A percentile compares a stretch with the other conserved stretches of the same genome.
Conservation (phyloP, 2,113 vertebrate genomes). For the Hypomesus transpacificus region DNA sequence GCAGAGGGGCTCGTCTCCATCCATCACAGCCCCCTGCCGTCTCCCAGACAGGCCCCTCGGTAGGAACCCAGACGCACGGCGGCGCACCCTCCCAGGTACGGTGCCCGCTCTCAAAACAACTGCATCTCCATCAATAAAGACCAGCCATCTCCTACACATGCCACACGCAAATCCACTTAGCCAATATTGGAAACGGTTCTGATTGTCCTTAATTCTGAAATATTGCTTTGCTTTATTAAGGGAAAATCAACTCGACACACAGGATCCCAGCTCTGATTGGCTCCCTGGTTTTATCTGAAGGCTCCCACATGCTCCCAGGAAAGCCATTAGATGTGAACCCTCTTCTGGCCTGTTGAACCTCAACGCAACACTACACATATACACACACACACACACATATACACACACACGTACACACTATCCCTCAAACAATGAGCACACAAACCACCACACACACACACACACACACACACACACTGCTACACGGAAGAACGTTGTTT, state of each 20-base stretch:
- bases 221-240: constrained; percentile 77
- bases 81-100: no score
- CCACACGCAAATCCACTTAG: constrained; percentile 70
- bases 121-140: constrained; percentile 13
- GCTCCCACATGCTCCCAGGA: constrained; percentile 68
- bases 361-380: neutral
- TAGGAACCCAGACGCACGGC: constrained; percentile 48
- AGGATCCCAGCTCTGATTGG: constrained; percentile 61
- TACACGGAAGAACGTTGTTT: no score
- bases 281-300: constrained; percentile 61
- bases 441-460: constrained; percentile 18
- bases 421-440: neutral
- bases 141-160: constrained; percentile 58
- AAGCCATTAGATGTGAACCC: constrained; percentile 62
- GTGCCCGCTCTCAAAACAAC: no score
- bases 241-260: constrained; percentile 65
- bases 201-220: constrained; percentile 72
- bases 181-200: constrained; percentile 61
- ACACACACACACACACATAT: constrained; percentile 26
- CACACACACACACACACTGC: constrained; percentile 20
- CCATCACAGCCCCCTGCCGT: no score
- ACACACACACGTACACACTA: constrained; percentile 1
- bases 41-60: neutral
- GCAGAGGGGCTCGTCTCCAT: no score
- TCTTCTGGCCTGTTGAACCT: constrained; percentile 35